A percentile compares a stretch with the other conserved stretches of the same genome.
These are phyloP conservation scores for Oophaga sylvatica DNA, from an alignment of 2,797 vertebrate species.

Conservation along the genomic window DNA sequence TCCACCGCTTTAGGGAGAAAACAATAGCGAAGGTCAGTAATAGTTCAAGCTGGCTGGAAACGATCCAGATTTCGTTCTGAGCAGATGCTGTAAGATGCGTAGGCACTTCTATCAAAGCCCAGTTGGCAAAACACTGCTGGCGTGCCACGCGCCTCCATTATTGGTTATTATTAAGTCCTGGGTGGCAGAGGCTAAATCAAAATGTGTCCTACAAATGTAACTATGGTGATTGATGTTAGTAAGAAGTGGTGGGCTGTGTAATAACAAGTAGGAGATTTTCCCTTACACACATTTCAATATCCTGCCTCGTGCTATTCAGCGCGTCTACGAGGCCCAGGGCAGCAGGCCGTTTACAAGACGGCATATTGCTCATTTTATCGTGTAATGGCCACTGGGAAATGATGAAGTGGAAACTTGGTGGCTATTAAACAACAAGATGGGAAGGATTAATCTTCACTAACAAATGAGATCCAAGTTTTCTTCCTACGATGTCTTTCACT, in stretches of 20 bases:
- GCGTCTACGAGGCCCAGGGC: neutral
- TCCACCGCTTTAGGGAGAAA: constrained; percentile 46
- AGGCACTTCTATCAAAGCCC: constrained; percentile 23
- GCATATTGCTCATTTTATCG: neutral
- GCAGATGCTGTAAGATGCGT: constrained; percentile 46
- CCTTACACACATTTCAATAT: neutral
- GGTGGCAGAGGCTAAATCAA: constrained; percentile 3
- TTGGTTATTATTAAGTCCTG: constrained; percentile 32
- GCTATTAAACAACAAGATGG: neutral
- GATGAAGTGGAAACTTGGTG: neutral
- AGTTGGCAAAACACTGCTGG: constrained; percentile 54
- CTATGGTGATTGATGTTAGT: neutral
- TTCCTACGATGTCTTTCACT: neutral
- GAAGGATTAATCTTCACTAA: neutral
- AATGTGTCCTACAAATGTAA: neutral
- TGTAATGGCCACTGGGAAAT: neutral
- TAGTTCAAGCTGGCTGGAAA: constrained; percentile 44
- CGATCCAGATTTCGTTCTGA: constrained; percentile 29
- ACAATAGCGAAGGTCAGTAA: constrained; percentile 20
- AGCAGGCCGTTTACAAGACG: neutral
- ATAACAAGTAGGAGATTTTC: too few species aligned
- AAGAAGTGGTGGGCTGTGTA: neutral
- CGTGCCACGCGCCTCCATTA: constrained; percentile 7
- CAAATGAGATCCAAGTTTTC: neutral
- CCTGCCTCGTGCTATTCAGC: neutral